Base-by-base conservation (phyloP, 1,140 invertebrate species). In the Temnothorax nylanderi region DNA sequence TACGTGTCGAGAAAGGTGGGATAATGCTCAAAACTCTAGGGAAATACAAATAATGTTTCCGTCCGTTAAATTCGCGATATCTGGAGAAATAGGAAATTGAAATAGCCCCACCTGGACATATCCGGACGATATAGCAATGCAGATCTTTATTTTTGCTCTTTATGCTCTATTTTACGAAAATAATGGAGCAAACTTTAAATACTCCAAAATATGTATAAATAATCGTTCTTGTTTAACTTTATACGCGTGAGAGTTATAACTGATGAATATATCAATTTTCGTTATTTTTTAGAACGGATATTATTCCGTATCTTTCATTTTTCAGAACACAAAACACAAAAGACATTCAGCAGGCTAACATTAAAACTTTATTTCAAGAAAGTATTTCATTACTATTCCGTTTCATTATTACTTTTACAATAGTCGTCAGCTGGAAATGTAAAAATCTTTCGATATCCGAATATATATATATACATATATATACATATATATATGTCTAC, bases 71-170 rank as follows among this genome's bases (percentile, higher is more conserved):
- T 86, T 81, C 67, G 65, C 82, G 62, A 80, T 81, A 58, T 62
- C 54, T 32, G 21, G 44, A 65, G 77, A 84, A 87, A 90, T 77
- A 49, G 72, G 86, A 86, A 88, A 78, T 89, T 77, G 77, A 82
- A 82, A 87, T 49, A 60, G 49, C 49, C 44, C 26, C 69, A 18
- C 58, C 81, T 87, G 44, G 85, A 80, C 26, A 64, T 64, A 71
- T 56, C 44, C 74, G 65, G 37, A 76, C 47, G 49, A 49, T 44
- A 60, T 62, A 69, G 72, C 76, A 60, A 60, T 26, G 69, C 32
- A 26, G 16, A 49, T 74, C 21, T 47, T 34, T 21, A n/a, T 62
- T 62, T 60, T 34, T 11, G 13, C 18, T 18, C 7, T 58, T 41
- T 37, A 54, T 26, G 10, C 32, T 18, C 18, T 47, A 51, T 16